Evolutionary conservation across 2,888 invertebrate genomes (phyloP).

Genomic region (Syritta pipiens): DNA sequence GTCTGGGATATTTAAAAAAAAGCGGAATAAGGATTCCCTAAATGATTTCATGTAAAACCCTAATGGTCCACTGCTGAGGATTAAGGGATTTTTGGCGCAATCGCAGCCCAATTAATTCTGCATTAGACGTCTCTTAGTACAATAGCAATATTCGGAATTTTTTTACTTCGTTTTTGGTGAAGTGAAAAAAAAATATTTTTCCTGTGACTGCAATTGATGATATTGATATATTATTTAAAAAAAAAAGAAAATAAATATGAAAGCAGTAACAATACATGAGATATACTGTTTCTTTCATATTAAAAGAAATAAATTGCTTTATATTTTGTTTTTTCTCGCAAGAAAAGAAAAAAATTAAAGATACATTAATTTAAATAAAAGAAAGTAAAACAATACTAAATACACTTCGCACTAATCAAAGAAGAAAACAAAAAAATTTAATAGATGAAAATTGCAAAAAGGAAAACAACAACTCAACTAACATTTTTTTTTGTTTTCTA

Average conservation of each 20-base stretch:
- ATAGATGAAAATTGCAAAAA: background rate
- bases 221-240: conserved; percentile 24
- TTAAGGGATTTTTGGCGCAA: too few species aligned
- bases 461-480: too few species aligned
- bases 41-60: too few species aligned
- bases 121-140: too few species aligned
- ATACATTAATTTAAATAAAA: background rate
- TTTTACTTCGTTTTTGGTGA: too few species aligned
- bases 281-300: conserved; percentile 17
- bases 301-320: conserved; percentile 7
- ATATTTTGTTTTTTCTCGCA: conserved; percentile 17
- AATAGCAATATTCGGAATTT: too few species aligned
- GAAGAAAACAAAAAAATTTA: background rate
- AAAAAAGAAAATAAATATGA: conserved; percentile 8
- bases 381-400: conserved; percentile 28
- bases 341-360: conserved; percentile 6
- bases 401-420: conserved; percentile 27
- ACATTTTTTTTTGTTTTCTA: conserved; percentile 9
- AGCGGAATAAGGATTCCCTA: too few species aligned
- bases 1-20: too few species aligned
- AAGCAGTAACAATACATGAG: conserved; percentile 47
- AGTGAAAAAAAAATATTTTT: too few species aligned
- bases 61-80: too few species aligned
- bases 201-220: too few species aligned
- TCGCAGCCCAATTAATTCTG: too few species aligned